Base-by-base conservation (phyloP, 2,113 vertebrate species). In the Cyanoramphus novaezelandiae region DNA sequence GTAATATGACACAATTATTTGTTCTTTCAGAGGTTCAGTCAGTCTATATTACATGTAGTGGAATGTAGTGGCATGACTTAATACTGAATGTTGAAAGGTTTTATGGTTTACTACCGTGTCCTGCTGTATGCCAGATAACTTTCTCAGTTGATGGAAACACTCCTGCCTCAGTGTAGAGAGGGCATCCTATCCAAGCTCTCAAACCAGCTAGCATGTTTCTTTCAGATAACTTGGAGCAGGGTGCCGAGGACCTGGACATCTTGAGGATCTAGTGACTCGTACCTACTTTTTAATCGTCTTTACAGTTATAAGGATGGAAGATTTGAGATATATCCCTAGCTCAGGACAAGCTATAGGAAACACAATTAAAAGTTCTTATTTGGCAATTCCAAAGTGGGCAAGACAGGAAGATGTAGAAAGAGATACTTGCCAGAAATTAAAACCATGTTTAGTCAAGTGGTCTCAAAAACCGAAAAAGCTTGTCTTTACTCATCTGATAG, bases 21-120 rank as follows among this genome's bases (percentile, higher is more conserved):
- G 10, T 57, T 52, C 60, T 86, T 70, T 82, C 63, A 55, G 63
- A 52, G 37, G 11, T 52, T 88, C 18, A 27, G 15, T 60, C 29
- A 41, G 43, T 46, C 44, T 77, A 1, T 63, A 8, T 31, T 59
- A 17, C 5, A 21, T 11, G 17, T 23, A 35, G 16, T 21, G 5
- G n/a, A 12, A 12, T 57, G 21, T 25, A 78, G 15, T 53, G 27
- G 17, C 68, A 1, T n/a, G 47, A 59, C 27, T 78, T 68, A 17
- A 31, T 72, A 13, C 13, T 13, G 37, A 41, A 4, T 1, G 0
- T 4, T 55, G 46, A 18, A 41, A 23, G 17, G 17, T 43, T 82
- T 71, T 79, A 53, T 1, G 0, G 17, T 57, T 13, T 19, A n/a
- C 12, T 88, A 12, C 23, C 1, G 0, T 44, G 33, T 60, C 39